phyloP scores from a whole-genome alignment of 2,797 vertebrate species.

The Phalloptychus januarius region DNA sequence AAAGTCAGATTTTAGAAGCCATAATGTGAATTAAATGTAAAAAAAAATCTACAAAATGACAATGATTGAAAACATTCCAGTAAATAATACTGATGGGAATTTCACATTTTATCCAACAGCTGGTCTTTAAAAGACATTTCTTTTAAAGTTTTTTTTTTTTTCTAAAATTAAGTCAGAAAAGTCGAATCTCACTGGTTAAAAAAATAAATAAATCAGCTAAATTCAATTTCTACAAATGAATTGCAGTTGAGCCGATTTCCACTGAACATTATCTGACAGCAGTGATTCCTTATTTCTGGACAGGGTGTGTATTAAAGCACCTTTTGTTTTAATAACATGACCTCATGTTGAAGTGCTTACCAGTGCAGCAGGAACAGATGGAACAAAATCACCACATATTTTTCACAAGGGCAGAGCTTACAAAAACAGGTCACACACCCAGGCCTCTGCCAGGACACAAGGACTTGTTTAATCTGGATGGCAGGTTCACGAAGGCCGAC shows the following conservation, averaged over 20 bases:
- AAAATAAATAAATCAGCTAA: neutral
- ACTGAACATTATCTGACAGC: neutral
- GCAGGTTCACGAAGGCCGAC: constrained; percentile 2
- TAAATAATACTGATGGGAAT: neutral
- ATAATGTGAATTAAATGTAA: neutral
- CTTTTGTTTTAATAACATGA: neutral
- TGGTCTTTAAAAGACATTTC: too few relatives aligned
- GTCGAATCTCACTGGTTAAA: neutral
- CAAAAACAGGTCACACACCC: constrained; percentile 22
- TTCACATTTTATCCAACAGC: too few relatives aligned
- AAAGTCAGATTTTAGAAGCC: too few relatives aligned
- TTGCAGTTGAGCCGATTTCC: neutral
- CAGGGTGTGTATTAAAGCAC: neutral
- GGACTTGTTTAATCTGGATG: constrained; percentile 17
- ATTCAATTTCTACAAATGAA: neutral
- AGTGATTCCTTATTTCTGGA: neutral
- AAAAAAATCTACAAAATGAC: neutral
- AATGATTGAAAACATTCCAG: neutral
- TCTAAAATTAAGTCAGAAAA: neutral
- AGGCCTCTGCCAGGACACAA: neutral
- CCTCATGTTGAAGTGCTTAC: neutral
- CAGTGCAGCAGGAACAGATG: constrained; percentile 7
- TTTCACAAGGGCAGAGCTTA: constrained; percentile 11
- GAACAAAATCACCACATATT: constrained; percentile 23
- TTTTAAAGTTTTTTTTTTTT: neutral